phyloP scores from a whole-genome alignment of 2,113 vertebrate genomes.

The Corapipo altera region DNA sequence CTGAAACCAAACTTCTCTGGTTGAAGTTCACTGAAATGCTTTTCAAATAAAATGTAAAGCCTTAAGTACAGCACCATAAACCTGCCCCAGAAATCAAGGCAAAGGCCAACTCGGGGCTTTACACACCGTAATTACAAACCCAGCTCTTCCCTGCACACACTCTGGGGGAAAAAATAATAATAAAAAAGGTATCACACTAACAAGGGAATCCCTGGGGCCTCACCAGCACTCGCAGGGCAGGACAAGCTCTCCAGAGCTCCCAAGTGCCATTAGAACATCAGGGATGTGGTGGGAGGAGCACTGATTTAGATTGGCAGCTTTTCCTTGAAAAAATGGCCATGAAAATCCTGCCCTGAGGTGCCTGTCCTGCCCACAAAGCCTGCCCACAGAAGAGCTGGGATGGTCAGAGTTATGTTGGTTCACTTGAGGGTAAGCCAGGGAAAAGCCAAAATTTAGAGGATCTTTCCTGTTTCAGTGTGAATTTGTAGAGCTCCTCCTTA shows the following conservation, averaged over 20 bases:
- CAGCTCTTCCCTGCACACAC: background rate
- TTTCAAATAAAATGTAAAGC: slow-evolving; percentile 7
- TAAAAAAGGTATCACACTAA: background rate
- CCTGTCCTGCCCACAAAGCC: background rate
- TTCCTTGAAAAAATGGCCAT: rapidly evolving
- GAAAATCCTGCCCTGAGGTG: background rate
- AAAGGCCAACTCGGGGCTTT: background rate
- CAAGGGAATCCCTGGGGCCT: background rate
- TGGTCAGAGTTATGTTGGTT: rapidly evolving
- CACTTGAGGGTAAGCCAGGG: background rate
- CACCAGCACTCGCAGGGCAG: background rate
- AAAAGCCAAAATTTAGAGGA: background rate
- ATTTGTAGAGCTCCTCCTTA: background rate
- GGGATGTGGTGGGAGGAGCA: background rate
- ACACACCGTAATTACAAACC: background rate
- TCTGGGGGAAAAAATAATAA: background rate
- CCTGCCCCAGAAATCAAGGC: background rate
- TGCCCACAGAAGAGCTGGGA: background rate
- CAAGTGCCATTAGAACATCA: background rate
- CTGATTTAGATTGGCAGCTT: background rate
- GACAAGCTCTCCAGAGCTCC: background rate
- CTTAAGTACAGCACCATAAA: slow-evolving; percentile 11
- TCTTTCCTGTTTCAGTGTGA: background rate
- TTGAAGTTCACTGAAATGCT: background rate
- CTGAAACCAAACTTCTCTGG: background rate